Evolutionary conservation across 2,888 invertebrate genomes (phyloP).

Genomic region (Thelaira solivaga): DNA sequence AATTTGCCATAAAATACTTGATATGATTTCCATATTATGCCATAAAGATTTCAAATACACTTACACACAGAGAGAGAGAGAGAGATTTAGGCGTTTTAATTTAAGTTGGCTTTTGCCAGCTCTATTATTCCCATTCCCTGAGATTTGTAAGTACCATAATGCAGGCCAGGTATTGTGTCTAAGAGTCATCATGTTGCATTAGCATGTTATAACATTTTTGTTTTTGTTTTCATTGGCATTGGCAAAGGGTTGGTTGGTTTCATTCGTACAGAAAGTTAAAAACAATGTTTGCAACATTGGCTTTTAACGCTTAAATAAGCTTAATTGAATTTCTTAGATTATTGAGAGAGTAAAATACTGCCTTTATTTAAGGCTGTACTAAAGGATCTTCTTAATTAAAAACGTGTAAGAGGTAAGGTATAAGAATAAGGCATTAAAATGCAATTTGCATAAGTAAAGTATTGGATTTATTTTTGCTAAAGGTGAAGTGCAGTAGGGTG

Average conservation of each 20-base stretch:
- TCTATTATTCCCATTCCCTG: constrained; percentile 36
- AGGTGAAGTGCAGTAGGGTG: background rate
- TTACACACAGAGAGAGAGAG: background rate
- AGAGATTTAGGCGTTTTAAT: constrained; percentile 62
- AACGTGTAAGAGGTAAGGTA: constrained; percentile 61
- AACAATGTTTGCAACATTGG: constrained; percentile 71
- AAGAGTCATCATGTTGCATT: constrained; percentile 53
- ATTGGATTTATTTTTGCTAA: background rate
- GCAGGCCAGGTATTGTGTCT: constrained; percentile 48
- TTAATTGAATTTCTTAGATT: constrained; percentile 75
- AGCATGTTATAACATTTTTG: constrained; percentile 24
- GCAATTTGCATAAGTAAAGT: constrained; percentile 33
- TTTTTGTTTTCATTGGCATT: constrained; percentile 15
- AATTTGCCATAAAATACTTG: constrained; percentile 54
- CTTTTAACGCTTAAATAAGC: constrained; percentile 78
- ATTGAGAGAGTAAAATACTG: constrained; percentile 1
- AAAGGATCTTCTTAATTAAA: constrained; percentile 71
- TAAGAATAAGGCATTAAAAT: constrained; percentile 17
- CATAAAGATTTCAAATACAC: constrained; percentile 26
- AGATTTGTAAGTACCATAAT: constrained; percentile 8
- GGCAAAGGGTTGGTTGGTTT: constrained; percentile 25
- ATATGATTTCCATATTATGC: constrained; percentile 44
- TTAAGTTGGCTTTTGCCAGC: constrained; percentile 64
- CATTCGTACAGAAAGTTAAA: constrained; percentile 14
- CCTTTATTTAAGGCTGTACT: constrained; percentile 2